Conservation (phyloP, 2,888 invertebrate species). For the Lasioglossum pauxillum region DNA sequence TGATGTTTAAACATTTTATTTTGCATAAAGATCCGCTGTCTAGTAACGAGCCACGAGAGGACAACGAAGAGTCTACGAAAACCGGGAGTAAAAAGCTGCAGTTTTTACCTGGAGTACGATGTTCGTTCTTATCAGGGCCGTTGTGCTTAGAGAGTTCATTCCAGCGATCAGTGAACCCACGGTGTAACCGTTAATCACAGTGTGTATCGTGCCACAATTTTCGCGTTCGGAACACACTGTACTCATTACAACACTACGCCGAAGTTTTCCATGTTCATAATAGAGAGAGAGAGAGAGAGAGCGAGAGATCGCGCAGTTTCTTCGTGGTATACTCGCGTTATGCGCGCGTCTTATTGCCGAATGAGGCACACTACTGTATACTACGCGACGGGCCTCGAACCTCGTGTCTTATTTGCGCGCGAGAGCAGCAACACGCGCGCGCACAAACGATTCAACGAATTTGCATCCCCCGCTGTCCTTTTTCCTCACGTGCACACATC, state of each 20-base stretch:
- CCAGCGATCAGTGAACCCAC: background rate
- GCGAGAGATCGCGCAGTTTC: background rate
- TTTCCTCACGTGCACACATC: background rate
- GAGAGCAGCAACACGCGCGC: background rate
- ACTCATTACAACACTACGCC: background rate
- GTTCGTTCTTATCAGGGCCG: background rate
- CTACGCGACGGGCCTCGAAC: slow-evolving; percentile 23
- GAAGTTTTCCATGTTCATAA: background rate
- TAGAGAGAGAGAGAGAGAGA: background rate
- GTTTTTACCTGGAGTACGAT: slow-evolving; percentile 22
- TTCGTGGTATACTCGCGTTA: background rate
- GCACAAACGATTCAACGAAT: background rate
- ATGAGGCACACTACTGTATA: background rate
- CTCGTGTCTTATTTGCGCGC: slow-evolving; percentile 40
- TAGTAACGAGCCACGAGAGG: background rate
- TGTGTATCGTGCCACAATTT: slow-evolving; percentile 4
- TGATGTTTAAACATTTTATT: no score
- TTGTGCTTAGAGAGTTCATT: slow-evolving; percentile 14
- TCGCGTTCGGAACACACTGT: slow-evolving; percentile 5
- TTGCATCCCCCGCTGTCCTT: background rate
- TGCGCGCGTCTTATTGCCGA: background rate
- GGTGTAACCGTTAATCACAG: background rate
- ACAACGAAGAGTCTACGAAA: background rate
- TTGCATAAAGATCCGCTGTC: no score
- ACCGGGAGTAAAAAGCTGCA: background rate